These are phyloP conservation scores for Anguilla japonica DNA, from an alignment of 2,113 vertebrate genomes.

Conservation along the genomic window DNA sequence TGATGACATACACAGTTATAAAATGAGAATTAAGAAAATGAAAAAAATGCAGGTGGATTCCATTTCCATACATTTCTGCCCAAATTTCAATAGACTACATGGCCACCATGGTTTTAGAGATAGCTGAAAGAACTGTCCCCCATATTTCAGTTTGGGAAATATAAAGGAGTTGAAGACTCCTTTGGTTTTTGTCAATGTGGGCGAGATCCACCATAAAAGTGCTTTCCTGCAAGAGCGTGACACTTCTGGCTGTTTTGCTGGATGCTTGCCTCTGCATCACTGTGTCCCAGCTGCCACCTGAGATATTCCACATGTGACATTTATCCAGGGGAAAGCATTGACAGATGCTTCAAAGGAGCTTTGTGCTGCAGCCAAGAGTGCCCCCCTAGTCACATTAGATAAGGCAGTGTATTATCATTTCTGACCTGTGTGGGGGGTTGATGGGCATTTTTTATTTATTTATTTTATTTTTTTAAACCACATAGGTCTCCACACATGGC, in stretches of 20 bases:
- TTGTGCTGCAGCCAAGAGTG: constrained; percentile 69
- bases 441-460: constrained; percentile 23
- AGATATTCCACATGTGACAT: constrained; percentile 74
- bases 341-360: constrained; percentile 74
- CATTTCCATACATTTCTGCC: constrained; percentile 10
- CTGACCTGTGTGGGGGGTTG: constrained; percentile 54
- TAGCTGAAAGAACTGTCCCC: background rate
- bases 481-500: background rate
- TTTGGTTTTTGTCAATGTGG: background rate
- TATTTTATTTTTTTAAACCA: constrained; percentile 13
- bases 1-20: background rate
- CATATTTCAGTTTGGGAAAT: constrained; percentile 3
- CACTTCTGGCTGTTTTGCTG: constrained; percentile 65
- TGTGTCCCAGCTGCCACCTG: constrained; percentile 67
- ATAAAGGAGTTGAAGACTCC: background rate
- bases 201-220: background rate
- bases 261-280: constrained; percentile 54
- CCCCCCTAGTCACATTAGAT: constrained; percentile 66
- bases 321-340: constrained; percentile 71
- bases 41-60: background rate
- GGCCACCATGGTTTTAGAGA: background rate
- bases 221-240: constrained; percentile 35
- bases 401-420: constrained; percentile 63
- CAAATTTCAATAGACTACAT: background rate
- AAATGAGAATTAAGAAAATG: background rate